Conservation (phyloP, 2,113 vertebrate genomes). For the Rhea pennata region DNA sequence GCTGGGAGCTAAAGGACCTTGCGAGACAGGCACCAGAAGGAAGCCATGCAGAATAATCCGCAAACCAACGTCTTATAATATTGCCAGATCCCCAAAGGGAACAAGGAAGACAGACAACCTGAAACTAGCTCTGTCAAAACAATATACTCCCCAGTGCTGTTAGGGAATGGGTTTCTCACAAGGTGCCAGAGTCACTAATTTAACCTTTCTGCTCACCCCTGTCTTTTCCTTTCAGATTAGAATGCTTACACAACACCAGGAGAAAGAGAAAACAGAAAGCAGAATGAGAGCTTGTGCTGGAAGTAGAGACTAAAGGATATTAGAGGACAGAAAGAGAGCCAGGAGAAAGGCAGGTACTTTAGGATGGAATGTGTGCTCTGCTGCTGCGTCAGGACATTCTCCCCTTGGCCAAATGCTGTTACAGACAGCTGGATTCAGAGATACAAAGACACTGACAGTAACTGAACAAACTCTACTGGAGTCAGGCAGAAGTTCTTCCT, state of each 20-base stretch:
- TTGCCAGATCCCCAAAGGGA: background rate
- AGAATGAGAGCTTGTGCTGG: background rate
- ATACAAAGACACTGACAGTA: background rate
- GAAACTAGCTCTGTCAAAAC: conserved; percentile 32
- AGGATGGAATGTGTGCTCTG: background rate
- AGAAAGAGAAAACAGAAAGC: background rate
- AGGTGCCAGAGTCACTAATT: background rate
- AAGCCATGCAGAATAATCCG: background rate
- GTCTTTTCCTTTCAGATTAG: background rate
- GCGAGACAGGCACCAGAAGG: background rate
- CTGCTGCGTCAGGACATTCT: background rate
- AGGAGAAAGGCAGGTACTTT: conserved; percentile 15
- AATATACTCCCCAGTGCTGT: background rate
- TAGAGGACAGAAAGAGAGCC: background rate
- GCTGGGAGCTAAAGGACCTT: background rate
- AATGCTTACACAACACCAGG: background rate
- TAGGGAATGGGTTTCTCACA: background rate
- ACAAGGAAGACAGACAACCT: background rate
- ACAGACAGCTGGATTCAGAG: background rate
- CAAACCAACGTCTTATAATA: background rate
- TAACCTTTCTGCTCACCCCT: conserved; percentile 10
- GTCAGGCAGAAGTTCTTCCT: background rate
- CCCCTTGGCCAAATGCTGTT: background rate
- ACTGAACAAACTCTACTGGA: background rate
- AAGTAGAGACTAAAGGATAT: conserved; percentile 21